Evolutionary conservation across 1,140 invertebrate genomes (phyloP).

Genomic region (Trichogramma pretiosum): DNA sequence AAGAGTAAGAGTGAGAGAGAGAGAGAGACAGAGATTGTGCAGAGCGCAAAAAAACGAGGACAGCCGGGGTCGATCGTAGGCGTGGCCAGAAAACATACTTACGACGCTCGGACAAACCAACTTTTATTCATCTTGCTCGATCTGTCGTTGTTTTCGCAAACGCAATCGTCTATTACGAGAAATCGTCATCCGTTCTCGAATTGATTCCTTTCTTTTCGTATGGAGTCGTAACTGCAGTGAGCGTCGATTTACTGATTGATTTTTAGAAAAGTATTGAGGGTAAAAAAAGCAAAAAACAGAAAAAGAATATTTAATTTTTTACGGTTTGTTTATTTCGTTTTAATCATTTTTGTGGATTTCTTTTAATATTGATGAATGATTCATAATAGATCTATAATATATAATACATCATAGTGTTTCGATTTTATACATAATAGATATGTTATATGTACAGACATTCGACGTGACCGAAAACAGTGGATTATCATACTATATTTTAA

Average conservation of each 20-base stretch:
- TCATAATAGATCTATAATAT: conserved; percentile 49
- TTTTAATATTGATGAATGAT: conserved; percentile 46
- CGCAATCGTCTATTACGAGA: no score
- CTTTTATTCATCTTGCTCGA: conserved; percentile 7
- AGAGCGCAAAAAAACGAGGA: conserved; percentile 21
- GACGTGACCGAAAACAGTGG: no score
- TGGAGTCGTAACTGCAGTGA: no score
- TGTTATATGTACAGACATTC: no score
- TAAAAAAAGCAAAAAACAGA: no score
- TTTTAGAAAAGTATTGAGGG: no score
- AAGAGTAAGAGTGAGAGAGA: conserved; percentile 21
- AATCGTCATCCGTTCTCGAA: no score
- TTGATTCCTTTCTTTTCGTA: no score
- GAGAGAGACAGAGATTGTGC: background rate
- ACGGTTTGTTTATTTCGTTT: conserved; percentile 33
- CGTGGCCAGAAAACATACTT: conserved; percentile 22
- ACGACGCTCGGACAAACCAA: background rate
- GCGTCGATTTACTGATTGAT: no score
- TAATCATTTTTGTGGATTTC: conserved; percentile 20
- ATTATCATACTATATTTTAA: no score
- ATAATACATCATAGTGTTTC: conserved; percentile 43
- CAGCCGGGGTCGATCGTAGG: conserved; percentile 29
- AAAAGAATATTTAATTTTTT: conserved; percentile 32
- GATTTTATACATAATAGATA: conserved; percentile 21
- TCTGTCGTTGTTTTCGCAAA: conserved; percentile 21